These are phyloP conservation scores for Plecturocebus donacophilus DNA, from an alignment of 2,113 vertebrate genomes.

Conservation along the genomic window DNA sequence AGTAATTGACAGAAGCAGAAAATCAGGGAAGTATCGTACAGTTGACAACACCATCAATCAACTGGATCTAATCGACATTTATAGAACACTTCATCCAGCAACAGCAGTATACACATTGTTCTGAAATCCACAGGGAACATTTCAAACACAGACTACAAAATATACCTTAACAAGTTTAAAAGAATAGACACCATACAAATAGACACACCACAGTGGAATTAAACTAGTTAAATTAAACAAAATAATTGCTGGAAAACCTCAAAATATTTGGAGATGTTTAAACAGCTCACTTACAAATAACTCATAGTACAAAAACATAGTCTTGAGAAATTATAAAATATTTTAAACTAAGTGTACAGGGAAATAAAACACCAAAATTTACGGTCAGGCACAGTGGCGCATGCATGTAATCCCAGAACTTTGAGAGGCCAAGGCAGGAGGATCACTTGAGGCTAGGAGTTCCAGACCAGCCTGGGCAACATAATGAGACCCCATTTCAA, in stretches of 20 bases:
- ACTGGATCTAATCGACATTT: not conserved
- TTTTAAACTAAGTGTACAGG: not conserved
- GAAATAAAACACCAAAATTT: not conserved
- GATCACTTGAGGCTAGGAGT: too few species aligned
- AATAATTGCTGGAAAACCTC: not conserved
- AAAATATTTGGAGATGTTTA: not conserved
- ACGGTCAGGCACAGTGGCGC: too few species aligned
- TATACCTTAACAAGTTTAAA: not conserved
- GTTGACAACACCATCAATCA: not conserved
- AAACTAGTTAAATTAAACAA: not conserved
- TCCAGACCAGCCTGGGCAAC: too few species aligned
- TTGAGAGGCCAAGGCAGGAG: too few species aligned
- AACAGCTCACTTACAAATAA: not conserved
- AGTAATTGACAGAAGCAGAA: not conserved
- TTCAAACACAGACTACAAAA: not conserved
- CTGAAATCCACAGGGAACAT: not conserved
- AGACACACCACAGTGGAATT: not conserved
- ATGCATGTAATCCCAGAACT: too few species aligned
- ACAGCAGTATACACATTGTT: slow-evolving; percentile 1
- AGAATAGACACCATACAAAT: not conserved
- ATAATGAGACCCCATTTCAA: too few species aligned
- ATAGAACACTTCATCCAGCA: not conserved
- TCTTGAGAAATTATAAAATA: not conserved
- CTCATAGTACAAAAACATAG: not conserved
- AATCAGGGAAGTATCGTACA: not conserved